Evolutionary conservation across 2,888 invertebrate genomes (phyloP), one percentile per base, ranked within the genome.

Genomic region (Calameuta idolon): DNA sequence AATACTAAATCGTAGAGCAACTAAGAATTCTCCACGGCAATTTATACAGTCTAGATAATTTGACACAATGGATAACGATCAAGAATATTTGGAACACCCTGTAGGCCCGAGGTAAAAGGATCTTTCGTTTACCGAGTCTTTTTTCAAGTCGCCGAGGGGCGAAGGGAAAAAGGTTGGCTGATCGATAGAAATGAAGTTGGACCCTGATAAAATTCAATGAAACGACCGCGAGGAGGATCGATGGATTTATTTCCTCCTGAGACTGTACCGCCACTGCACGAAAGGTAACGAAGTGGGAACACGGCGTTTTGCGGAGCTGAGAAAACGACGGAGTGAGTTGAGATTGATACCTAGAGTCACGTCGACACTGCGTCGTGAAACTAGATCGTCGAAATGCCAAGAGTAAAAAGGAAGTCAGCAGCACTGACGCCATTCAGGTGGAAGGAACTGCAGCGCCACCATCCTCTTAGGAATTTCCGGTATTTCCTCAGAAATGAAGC

Each of bases 221-320:
- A 74, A 78, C 37, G 15, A 23, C 23, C 23, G 9, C 23, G 9
- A 23, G 9, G 34, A 23, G 73, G 15, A 55, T 40, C 23, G 55
- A 76, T 15, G 68, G 33, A 73, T 37, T 34, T 30, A 76, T 55
- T 79, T 76, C 75, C 73, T 69, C 55, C 69, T 81, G 81, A 80
- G 80, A 84, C 81, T 80, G 85, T 79, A 85, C 84, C 85, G 78
- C 83, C 79, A 82, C 84, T 79, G 87, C 86, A 83, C 80, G 87
- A 55, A 1, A 87, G 87, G 89, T 90, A 90, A 90, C 89, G 90
- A 90, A 89, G 90, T 90, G 90, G 89, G 88, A 90, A 90, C 90
- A 88, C 86, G 88, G 84, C 86, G 87, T 87, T 89, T 87, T 86
- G 85, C 86, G 87, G 86, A 87, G 84, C 83, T 80, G 86, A 84